Evolutionary conservation across 2,888 invertebrate species (phyloP), one percentile per base, ranked within the genome.

Genomic region (Fabriciana adippe): DNA sequence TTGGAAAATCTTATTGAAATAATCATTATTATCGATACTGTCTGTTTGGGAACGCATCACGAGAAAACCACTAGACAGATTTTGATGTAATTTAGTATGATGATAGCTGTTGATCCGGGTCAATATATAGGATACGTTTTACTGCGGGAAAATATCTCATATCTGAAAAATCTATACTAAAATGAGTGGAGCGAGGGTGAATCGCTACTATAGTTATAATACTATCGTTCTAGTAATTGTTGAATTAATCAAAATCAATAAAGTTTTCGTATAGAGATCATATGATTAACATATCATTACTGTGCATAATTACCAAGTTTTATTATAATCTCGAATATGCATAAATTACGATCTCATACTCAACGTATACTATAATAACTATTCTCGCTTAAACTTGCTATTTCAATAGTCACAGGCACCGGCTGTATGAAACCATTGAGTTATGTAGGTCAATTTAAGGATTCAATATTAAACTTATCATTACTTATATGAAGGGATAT

Each of bases 371-470:
- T 41, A 72, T 79, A 82, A 75, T 75, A 77, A 73, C 76, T 73
- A 79, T 77, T 79, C 78, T 81, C 74, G 81, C 76, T 68, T 77
- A 76, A 62, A 68, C 48, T 54, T n/a, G 57, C 78, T 81, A 85
- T 86, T 80, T 85, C 80, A 82, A 83, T 81, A 75, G 83, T 86
- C 81, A 84, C 84, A 26, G 50, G 55, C 55, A 72, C 77, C 77
- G 60, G 69, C 77, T 77, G 79, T 82, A 85, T 85, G 81, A 76
- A 79, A 84, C 83, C 80, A 84, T 83, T 83, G 82, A 73, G 63
- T 78, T 76, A 87, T 84, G 81, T 89, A 82, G 88, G 87, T 84
- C 87, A 77, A 80, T 84, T 82, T 81, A 79, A 81, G 78, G 80
- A 81, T 86, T 85, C 83, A 82, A 85, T 81, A 80, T 79, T 74